phyloP scores from a whole-genome alignment of 92 coral and sea anemone genomes.

The Palythoa caribaeorum region DNA sequence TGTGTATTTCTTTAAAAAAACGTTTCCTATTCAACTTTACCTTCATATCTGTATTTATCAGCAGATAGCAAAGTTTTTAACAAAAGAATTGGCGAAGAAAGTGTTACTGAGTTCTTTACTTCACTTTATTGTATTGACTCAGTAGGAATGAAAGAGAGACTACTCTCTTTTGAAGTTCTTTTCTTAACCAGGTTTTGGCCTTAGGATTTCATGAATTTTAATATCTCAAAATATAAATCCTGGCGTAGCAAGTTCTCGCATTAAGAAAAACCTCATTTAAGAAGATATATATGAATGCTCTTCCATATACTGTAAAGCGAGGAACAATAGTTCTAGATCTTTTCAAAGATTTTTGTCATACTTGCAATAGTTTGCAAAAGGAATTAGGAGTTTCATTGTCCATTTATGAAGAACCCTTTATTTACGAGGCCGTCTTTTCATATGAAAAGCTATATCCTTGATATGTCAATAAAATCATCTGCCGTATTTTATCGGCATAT shows the following conservation, averaged over 20 bases:
- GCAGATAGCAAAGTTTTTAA: neutral
- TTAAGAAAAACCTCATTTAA: too few species aligned
- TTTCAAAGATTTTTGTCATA: conserved; percentile 35
- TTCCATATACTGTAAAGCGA: neutral
- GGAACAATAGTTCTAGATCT: neutral
- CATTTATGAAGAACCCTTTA: conserved; percentile 30
- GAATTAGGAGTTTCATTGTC: conserved; percentile 34
- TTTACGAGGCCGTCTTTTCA: conserved; percentile 35
- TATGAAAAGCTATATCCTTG: conserved; percentile 18
- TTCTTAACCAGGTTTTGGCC: neutral
- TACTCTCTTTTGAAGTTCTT: too few species aligned
- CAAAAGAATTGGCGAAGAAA: neutral
- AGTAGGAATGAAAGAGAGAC: too few species aligned
- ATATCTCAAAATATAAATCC: neutral
- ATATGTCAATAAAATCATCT: conserved; percentile 51
- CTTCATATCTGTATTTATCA: neutral
- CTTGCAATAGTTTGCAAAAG: conserved; percentile 44
- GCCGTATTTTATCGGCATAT: conserved; percentile 30
- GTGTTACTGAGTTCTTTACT: neutral
- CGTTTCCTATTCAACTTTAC: neutral
- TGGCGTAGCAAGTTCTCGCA: neutral
- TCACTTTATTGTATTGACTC: neutral
- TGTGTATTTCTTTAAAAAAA: neutral
- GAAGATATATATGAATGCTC: neutral
- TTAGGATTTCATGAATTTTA: neutral